A percentile compares a stretch with the other conserved stretches of the same genome.
These are phyloP conservation scores for Philopotamus ludificatus DNA, from an alignment of 1,140 invertebrate genomes.

Conservation along the genomic window DNA sequence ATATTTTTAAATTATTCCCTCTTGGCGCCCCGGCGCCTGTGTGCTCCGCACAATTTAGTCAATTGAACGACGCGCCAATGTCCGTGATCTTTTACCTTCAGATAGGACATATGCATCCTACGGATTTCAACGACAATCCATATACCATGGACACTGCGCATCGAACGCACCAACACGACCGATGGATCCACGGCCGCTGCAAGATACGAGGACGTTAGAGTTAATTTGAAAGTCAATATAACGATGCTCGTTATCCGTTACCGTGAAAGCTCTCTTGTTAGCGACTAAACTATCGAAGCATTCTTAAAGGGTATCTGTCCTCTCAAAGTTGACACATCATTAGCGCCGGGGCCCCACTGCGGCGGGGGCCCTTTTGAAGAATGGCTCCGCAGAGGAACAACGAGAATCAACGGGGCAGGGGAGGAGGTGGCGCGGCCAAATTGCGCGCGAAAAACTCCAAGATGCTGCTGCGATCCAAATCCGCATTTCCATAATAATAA, in stretches of 20 bases:
- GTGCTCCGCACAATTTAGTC: too few relatives aligned
- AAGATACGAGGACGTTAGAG: neutral
- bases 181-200: neutral
- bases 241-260: constrained; percentile 26
- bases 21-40: too few relatives aligned
- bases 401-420: too few relatives aligned
- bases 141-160: too few relatives aligned
- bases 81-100: too few relatives aligned
- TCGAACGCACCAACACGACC: too few relatives aligned
- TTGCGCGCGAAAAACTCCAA: constrained; percentile 10
- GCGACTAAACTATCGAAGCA: constrained; percentile 28
- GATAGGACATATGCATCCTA: too few relatives aligned
- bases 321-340: constrained; percentile 26
- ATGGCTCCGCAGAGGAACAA: neutral
- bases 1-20: too few relatives aligned
- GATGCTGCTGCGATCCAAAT: neutral
- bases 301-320: constrained; percentile 20
- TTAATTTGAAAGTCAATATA: constrained; percentile 33
- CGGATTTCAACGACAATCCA: too few relatives aligned
- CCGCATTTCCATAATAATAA: constrained; percentile 27
- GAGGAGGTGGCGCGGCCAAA: constrained; percentile 9
- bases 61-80: too few relatives aligned
- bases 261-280: constrained; percentile 28
- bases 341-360: constrained; percentile 11
- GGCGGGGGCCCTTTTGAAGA: constrained; percentile 8